phyloP scores from a whole-genome alignment of 1,140 invertebrate species.

The Venustaconcha ellipsiformis region DNA sequence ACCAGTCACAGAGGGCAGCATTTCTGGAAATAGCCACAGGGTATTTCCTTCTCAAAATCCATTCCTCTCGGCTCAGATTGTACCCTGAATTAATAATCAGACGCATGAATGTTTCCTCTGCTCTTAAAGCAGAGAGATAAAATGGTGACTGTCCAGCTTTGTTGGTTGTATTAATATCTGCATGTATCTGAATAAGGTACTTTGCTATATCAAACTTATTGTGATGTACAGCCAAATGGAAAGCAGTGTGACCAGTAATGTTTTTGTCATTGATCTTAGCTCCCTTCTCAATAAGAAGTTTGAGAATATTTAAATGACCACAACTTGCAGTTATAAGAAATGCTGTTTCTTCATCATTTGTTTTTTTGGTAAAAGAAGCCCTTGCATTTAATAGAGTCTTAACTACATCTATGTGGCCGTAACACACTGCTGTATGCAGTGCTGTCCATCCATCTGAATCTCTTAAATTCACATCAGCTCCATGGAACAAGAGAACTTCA shows the following conservation, averaged over 20 bases:
- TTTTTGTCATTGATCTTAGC: conserved; percentile 41
- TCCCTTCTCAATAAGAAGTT: conserved; percentile 38
- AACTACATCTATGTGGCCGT: conserved; percentile 52
- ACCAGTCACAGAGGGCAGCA: conserved; percentile 13
- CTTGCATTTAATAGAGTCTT: conserved; percentile 42
- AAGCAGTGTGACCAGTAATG: conserved; percentile 55
- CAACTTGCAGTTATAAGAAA: conserved; percentile 56
- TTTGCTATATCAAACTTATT: conserved; percentile 48
- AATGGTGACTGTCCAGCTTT: conserved; percentile 39
- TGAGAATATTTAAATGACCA: conserved; percentile 44
- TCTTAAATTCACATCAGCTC: conserved; percentile 44
- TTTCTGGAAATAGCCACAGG: conserved; percentile 22
- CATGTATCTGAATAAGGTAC: conserved; percentile 47
- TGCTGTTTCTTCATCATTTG: conserved; percentile 46
- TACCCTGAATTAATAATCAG: conserved; percentile 45
- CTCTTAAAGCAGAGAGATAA: conserved; percentile 44
- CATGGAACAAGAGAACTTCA: conserved; percentile 40
- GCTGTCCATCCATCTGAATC: conserved; percentile 60
- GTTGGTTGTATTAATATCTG: conserved; percentile 33
- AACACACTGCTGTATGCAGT: conserved; percentile 58
- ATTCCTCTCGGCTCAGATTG: conserved; percentile 38
- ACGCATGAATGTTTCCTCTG: conserved; percentile 27
- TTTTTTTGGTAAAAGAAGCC: conserved; percentile 41
- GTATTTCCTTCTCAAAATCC: conserved; percentile 31
- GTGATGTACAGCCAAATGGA: conserved; percentile 55